Percentiles rank a stretch among this genome's conserved stretches.
Evolutionary conservation across 1,140 invertebrate species (phyloP).

Genomic region (Apis florea): DNA sequence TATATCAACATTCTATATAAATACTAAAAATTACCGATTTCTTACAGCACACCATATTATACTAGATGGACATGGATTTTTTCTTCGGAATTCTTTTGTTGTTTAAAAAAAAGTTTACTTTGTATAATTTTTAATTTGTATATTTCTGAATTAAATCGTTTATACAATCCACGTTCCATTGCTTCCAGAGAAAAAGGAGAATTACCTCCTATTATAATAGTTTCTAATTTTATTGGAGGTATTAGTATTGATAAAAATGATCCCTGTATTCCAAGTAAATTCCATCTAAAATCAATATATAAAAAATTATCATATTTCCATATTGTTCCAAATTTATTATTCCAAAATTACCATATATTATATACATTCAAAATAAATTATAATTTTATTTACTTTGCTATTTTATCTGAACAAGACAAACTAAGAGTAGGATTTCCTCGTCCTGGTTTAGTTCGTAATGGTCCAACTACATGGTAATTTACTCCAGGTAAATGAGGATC

Average conservation of each 20-base stretch:
- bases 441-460: constrained; percentile 94
- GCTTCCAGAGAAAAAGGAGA: constrained; percentile 84
- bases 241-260: constrained; percentile 88
- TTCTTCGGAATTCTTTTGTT: constrained; percentile 73
- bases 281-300: constrained; percentile 84
- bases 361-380: background rate
- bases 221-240: constrained; percentile 85
- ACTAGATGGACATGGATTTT: constrained; percentile 82
- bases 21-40: constrained; percentile 68
- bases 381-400: constrained; percentile 81
- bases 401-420: constrained; percentile 96
- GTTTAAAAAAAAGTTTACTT: constrained; percentile 75
- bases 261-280: constrained; percentile 91
- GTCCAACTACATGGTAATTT: constrained; percentile 87
- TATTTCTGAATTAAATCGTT: constrained; percentile 75
- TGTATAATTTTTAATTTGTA: constrained; percentile 72
- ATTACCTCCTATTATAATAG: constrained; percentile 86
- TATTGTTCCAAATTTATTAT: background rate
- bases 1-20: constrained; percentile 24
- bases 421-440: constrained; percentile 93
- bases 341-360: background rate
- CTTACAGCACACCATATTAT: constrained; percentile 83
- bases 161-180: constrained; percentile 85
- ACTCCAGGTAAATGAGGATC: constrained; percentile 82
- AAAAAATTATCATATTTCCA: background rate